Evolutionary conservation across 2,797 vertebrate genomes (phyloP).

Genomic region (Pipistrellus pipistrellus): DNA sequence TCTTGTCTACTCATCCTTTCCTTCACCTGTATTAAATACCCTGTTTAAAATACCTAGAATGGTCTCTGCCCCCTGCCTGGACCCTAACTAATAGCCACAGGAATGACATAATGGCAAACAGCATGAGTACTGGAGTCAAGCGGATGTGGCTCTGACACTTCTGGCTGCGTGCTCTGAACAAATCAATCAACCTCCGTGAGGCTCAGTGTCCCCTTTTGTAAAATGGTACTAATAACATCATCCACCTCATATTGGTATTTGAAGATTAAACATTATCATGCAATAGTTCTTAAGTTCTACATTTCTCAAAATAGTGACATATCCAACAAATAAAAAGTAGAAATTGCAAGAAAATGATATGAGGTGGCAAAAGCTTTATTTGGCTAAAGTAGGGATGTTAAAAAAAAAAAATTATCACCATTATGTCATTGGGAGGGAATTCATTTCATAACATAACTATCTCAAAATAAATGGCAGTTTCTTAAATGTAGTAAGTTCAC

Average conservation of each 20-base stretch:
- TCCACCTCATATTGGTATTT: background rate
- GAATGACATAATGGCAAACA: background rate
- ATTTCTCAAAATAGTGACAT: constrained; percentile 23
- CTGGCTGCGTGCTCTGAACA: background rate
- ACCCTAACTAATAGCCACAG: background rate
- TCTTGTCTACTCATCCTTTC: background rate
- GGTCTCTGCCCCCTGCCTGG: background rate
- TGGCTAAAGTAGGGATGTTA: constrained; percentile 1
- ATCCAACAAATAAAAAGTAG: constrained; percentile 48
- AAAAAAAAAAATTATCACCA: background rate
- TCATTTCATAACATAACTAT: background rate
- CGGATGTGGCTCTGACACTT: background rate
- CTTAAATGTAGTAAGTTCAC: background rate
- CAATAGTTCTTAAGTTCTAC: background rate
- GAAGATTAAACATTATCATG: background rate
- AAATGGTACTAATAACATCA: background rate
- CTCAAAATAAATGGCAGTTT: background rate
- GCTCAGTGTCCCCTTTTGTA: background rate
- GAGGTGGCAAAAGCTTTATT: background rate
- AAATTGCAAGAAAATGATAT: constrained; percentile 5
- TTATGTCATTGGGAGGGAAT: background rate
- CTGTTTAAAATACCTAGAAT: background rate
- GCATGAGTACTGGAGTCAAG: background rate
- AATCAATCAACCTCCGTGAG: background rate
- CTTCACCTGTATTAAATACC: background rate